These are phyloP conservation scores for Bedellia somnulentella DNA, from an alignment of 2,888 invertebrate genomes.

Conservation along the genomic window DNA sequence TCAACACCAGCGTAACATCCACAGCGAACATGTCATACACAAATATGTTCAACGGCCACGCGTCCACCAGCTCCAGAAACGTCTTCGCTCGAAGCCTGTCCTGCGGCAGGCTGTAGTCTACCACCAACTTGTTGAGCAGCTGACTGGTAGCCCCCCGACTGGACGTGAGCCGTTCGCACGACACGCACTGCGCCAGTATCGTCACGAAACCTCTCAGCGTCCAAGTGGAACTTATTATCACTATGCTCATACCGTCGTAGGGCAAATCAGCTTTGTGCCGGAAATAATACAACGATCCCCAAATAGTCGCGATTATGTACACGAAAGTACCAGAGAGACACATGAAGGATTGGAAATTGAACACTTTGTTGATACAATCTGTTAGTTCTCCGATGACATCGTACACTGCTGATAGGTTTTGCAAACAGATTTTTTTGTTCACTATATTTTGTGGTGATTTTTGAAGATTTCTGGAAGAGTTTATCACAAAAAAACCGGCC, in stretches of 20 bases:
- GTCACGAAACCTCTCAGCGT: slow-evolving; percentile 4
- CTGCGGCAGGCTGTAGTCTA: slow-evolving; percentile 8
- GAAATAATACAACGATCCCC: slow-evolving; percentile 7
- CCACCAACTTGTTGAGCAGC: slow-evolving; percentile 9
- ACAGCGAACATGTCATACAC: slow-evolving; percentile 35
- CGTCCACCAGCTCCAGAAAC: slow-evolving; percentile 9
- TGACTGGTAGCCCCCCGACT: slow-evolving; percentile 7
- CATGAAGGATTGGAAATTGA: slow-evolving; percentile 9
- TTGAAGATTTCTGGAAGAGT: too few relatives aligned
- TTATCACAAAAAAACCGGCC: too few relatives aligned
- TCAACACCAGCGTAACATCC: slow-evolving; percentile 32
- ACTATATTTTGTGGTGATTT: too few relatives aligned
- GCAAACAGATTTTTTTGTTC: too few relatives aligned
- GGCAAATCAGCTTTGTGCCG: slow-evolving; percentile 1
- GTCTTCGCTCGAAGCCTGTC: slow-evolving; percentile 8
- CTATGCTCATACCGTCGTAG: background rate
- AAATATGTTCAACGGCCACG: slow-evolving; percentile 16
- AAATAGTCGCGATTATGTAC: slow-evolving; percentile 8
- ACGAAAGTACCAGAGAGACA: slow-evolving; percentile 6
- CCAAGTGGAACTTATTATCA: slow-evolving; percentile 6
- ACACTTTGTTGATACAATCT: slow-evolving; percentile 8
- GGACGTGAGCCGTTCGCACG: slow-evolving; percentile 6
- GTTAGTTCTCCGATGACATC: slow-evolving; percentile 8
- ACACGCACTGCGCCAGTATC: slow-evolving; percentile 5
- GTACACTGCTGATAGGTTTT: slow-evolving; percentile 8